Conservation (phyloP, 2,888 invertebrate species). For the Pegoplata infirma region DNA sequence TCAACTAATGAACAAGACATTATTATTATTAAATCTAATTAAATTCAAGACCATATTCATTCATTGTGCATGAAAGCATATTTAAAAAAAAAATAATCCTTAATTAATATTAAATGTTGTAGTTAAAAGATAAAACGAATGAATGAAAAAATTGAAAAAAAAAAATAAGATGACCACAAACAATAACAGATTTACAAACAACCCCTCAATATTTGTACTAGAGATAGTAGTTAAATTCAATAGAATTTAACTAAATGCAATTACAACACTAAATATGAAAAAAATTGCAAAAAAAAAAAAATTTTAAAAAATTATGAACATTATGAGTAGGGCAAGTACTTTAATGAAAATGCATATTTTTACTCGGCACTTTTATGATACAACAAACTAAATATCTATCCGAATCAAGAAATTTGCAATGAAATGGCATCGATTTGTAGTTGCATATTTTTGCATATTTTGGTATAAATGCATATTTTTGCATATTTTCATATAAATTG, state of each 20-base stretch:
- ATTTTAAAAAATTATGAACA: background rate
- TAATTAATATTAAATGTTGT: slow-evolving; percentile 57
- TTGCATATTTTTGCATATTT: too few relatives aligned
- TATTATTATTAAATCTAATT: slow-evolving; percentile 62
- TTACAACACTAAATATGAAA: slow-evolving; percentile 55
- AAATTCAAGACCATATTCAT: slow-evolving; percentile 62
- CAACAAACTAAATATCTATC: too few relatives aligned
- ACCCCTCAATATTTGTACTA: slow-evolving; percentile 43
- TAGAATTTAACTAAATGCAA: slow-evolving; percentile 57
- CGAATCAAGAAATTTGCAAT: too few relatives aligned
- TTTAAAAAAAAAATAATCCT: slow-evolving; percentile 41
- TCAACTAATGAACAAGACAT: slow-evolving; percentile 44
- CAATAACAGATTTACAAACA: slow-evolving; percentile 42
- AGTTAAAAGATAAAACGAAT: slow-evolving; percentile 2
- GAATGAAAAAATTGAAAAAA: slow-evolving; percentile 8
- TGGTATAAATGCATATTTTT: too few relatives aligned
- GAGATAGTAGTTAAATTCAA: slow-evolving; percentile 51
- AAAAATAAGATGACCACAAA: slow-evolving; percentile 29
- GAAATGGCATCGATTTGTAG: too few relatives aligned
- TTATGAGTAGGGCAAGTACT: too few relatives aligned
- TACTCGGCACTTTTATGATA: too few relatives aligned
- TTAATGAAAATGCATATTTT: too few relatives aligned
- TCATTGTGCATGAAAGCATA: slow-evolving; percentile 9
- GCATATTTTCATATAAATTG: too few relatives aligned
- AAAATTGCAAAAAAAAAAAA: slow-evolving; percentile 39